Conservation (phyloP, 2,113 vertebrate genomes). For the Psittacara wagleri region DNA sequence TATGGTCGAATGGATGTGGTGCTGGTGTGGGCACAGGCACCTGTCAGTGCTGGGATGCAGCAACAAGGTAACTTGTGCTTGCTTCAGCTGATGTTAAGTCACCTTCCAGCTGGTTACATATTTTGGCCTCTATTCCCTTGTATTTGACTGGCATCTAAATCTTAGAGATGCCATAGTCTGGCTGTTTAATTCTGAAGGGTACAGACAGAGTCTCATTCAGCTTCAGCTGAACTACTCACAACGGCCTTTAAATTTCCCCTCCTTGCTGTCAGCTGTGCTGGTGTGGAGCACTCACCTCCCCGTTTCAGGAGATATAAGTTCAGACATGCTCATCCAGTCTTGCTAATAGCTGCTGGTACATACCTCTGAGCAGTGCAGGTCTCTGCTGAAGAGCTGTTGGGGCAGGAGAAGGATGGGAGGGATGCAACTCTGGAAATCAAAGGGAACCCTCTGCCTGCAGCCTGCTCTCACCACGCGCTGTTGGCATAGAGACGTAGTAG, state of each 20-base stretch:
- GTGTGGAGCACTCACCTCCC: background rate
- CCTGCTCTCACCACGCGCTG: accelerated
- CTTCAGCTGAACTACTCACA: background rate
- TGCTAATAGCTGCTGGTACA: background rate
- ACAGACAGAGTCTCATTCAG: background rate
- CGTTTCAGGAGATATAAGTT: background rate
- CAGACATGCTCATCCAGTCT: background rate
- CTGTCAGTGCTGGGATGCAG: background rate
- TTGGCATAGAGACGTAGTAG: accelerated
- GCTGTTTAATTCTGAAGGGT: background rate
- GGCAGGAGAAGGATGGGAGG: background rate
- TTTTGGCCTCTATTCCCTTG: background rate
- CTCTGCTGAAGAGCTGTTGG: background rate
- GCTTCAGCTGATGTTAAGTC: background rate
- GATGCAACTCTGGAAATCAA: accelerated
- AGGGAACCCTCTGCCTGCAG: background rate
- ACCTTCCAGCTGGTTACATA: background rate
- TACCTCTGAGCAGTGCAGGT: background rate
- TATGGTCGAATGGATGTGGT: background rate
- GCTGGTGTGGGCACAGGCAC: background rate
- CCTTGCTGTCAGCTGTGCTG: background rate
- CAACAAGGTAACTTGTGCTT: accelerated
- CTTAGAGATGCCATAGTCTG: background rate
- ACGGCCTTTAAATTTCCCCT: background rate
- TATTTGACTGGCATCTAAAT: background rate